Evolutionary conservation across 2,797 vertebrate genomes (phyloP).

Genomic region (Scarus forsteni): DNA sequence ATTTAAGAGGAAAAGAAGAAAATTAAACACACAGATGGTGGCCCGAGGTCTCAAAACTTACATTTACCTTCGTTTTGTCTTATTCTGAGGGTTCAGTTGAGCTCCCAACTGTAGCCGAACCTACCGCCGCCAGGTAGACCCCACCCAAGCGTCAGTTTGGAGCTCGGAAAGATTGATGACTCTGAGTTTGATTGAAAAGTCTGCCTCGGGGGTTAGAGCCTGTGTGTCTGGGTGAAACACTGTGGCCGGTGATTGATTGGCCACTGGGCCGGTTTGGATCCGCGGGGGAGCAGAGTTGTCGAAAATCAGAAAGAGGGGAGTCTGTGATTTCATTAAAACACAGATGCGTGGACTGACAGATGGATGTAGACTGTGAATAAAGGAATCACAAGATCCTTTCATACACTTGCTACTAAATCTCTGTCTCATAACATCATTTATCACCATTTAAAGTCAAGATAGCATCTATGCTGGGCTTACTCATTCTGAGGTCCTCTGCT

Average conservation of each 20-base stretch:
- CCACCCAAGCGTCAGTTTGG: conserved; percentile 48
- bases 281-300: conserved; percentile 62
- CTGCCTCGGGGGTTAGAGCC: conserved; percentile 78
- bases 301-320: conserved; percentile 74
- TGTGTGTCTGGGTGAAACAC: conserved; percentile 78
- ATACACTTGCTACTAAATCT: background rate
- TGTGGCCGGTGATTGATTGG: conserved; percentile 84
- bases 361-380: conserved; percentile 44
- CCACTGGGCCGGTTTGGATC: conserved; percentile 72
- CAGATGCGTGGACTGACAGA: conserved; percentile 58
- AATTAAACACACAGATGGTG: conserved; percentile 7
- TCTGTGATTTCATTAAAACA: conserved; percentile 81
- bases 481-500: conserved; percentile 1
- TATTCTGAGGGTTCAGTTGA: conserved; percentile 58
- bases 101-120: conserved; percentile 58
- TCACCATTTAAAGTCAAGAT: conserved; percentile 17
- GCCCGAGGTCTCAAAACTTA: background rate
- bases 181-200: conserved; percentile 86
- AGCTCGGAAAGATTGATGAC: conserved; percentile 81
- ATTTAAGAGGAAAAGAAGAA: background rate
- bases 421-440: conserved; percentile 23
- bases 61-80: background rate
- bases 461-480: conserved; percentile 11
- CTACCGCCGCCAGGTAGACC: conserved; percentile 53
- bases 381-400: conserved; percentile 10